Evolutionary conservation across 1,140 invertebrate species (phyloP).

Genomic region (Drosophila quadrilineata): DNA sequence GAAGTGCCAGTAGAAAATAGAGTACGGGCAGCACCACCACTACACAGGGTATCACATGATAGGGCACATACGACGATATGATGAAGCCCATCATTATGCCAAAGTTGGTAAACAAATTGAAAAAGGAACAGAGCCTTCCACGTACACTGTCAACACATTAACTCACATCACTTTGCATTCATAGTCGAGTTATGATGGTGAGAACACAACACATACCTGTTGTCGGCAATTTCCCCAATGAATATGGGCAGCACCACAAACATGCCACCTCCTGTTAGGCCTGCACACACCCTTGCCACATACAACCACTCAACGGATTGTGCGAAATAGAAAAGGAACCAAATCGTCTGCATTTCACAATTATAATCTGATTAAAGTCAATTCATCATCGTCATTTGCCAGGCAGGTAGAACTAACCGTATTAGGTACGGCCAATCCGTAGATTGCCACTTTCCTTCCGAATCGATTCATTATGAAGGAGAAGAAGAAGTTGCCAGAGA

Average conservation of each 20-base stretch:
- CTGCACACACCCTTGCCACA: conserved; percentile 77
- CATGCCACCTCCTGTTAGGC: conserved; percentile 73
- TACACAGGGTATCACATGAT: conserved; percentile 58
- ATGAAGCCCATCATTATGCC: conserved; percentile 68
- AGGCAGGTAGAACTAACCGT: conserved; percentile 51
- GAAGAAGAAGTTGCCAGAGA: conserved; percentile 71
- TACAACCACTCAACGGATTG: conserved; percentile 69
- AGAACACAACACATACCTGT: conserved; percentile 57
- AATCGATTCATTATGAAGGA: conserved; percentile 76
- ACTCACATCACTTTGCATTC: background rate
- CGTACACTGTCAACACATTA: conserved; percentile 47
- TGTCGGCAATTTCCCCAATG: conserved; percentile 76
- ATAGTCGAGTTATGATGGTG: no score
- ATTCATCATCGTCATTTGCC: background rate
- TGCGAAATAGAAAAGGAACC: conserved; percentile 68
- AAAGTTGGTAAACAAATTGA: conserved; percentile 50
- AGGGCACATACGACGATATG: conserved; percentile 59
- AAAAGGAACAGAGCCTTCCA: conserved; percentile 66
- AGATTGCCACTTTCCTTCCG: conserved; percentile 72
- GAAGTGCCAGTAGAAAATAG: conserved; percentile 40
- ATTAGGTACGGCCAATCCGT: conserved; percentile 62
- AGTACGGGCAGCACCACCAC: conserved; percentile 55
- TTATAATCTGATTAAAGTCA: background rate
- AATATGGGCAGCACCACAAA: conserved; percentile 71
- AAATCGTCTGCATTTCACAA: conserved; percentile 47